Evolutionary conservation across 2,113 vertebrate genomes (phyloP), one percentile per base, ranked within the genome.

Genomic region (Ameiurus melas): DNA sequence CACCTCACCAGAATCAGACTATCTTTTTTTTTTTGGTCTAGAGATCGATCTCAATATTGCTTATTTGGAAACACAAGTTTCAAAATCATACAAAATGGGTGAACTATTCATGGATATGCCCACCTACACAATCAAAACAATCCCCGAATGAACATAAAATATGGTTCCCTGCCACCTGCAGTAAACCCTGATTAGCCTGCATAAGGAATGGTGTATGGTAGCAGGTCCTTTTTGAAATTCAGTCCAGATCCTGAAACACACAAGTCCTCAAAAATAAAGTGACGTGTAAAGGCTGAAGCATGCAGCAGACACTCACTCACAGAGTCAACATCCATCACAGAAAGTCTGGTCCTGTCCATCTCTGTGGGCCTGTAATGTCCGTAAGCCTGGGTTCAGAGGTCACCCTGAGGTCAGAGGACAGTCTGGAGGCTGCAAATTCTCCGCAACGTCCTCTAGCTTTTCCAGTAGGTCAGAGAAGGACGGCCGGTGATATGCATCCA

Each of bases 391-490:
- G 30, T 20, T 47, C 36, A 36, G 20, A 43, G n/a, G 55, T 91
- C 92, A 92, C 33, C 92, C 91, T 5, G 89, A 89, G 51, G 84
- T 89, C 84, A 91, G 85, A 53, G 75, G 82, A 9, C 84, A 57
- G 55, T 91, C 90, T 3, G 88, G 80, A 62, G 91, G 71, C 17
- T 95, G 94, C 88, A 96, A 89, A 27, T 73, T 89, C 89, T 96
- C 95, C 0, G 86, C 85, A 0, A 92, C 84, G 33, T 96, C 95
- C 86, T 95, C 96, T 89, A 96, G 33, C 79, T 93, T 90, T 47
- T 96, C 95, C 90, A 95, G 88, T 73, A 96, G 89, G 88, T 96
- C 94, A 0, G 93, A 88, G 91, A 96, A 96, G 5, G 95, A 94
- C 0, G 95, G 96, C 33, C 95, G 93, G 62, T 93, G 94, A 89